A percentile compares a stretch with the other conserved stretches of the same genome.
phyloP scores from a whole-genome alignment of 1,140 invertebrate species.

The Zaprionus tsacasi region DNA sequence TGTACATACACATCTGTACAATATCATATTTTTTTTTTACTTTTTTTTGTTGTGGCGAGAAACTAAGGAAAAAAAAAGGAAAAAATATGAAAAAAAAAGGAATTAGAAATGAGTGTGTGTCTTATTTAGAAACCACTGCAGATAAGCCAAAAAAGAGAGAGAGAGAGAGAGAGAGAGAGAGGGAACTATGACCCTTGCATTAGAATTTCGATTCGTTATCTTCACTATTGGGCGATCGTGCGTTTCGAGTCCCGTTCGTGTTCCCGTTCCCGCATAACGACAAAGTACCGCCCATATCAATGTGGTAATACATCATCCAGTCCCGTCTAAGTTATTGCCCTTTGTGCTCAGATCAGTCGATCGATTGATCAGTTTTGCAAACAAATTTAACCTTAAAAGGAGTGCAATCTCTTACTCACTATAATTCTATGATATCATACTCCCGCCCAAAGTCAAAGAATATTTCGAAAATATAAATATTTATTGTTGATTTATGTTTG shows the following conservation, averaged over 20 bases:
- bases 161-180: background rate
- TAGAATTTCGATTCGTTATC: conserved; percentile 5
- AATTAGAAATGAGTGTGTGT: conserved; percentile 6
- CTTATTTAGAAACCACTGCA: background rate
- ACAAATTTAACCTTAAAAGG: background rate
- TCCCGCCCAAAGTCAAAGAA: too few species aligned
- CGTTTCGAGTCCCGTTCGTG: background rate
- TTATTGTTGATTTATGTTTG: too few species aligned
- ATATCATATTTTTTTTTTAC: conserved; percentile 11
- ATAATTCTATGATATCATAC: background rate
- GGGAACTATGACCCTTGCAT: conserved; percentile 17
- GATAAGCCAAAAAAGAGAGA: background rate
- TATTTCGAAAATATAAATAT: too few species aligned
- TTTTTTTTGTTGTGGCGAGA: conserved; percentile 14
- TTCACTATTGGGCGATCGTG: background rate
- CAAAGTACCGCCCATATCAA: background rate
- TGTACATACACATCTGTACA: background rate
- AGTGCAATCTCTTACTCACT: background rate
- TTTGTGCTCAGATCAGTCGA: background rate
- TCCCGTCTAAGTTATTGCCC: background rate
- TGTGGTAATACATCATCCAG: background rate
- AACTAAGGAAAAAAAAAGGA: background rate
- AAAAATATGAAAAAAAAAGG: background rate
- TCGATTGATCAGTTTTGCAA: background rate
- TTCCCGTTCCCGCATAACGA: background rate